Conservation (phyloP, 2,113 vertebrate species). For the Bos indicus region DNA sequence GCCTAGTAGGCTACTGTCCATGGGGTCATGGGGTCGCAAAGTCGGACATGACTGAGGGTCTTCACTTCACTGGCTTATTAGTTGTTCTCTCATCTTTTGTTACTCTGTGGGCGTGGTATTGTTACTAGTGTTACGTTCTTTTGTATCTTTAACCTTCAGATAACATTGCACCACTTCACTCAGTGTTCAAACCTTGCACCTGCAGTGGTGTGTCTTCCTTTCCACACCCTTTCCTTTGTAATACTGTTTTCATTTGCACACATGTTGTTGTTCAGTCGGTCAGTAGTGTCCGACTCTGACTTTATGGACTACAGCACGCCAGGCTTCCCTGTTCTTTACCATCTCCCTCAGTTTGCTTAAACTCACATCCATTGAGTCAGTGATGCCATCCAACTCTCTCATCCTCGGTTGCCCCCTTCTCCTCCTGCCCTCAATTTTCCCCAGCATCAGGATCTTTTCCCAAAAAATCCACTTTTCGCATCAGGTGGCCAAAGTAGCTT, state of each 20-base stretch:
- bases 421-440: background rate
- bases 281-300: background rate
- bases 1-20: too few relatives aligned
- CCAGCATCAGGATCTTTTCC: background rate
- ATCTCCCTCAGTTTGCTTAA: background rate
- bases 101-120: fast-evolving
- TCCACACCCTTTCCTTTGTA: background rate
- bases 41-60: fast-evolving
- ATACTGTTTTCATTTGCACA: background rate
- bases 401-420: background rate
- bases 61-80: background rate
- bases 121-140: fast-evolving
- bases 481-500: background rate
- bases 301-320: background rate
- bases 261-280: background rate
- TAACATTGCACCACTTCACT: fast-evolving
- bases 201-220: fast-evolving
- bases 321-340: background rate
- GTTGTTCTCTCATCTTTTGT: too few relatives aligned
- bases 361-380: background rate
- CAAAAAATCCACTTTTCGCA: fast-evolving
- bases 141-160: background rate
- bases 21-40: too few relatives aligned
- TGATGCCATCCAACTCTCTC: background rate
- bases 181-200: fast-evolving